phyloP scores from a whole-genome alignment of 2,888 invertebrate genomes.

The Agrochola macilenta region DNA sequence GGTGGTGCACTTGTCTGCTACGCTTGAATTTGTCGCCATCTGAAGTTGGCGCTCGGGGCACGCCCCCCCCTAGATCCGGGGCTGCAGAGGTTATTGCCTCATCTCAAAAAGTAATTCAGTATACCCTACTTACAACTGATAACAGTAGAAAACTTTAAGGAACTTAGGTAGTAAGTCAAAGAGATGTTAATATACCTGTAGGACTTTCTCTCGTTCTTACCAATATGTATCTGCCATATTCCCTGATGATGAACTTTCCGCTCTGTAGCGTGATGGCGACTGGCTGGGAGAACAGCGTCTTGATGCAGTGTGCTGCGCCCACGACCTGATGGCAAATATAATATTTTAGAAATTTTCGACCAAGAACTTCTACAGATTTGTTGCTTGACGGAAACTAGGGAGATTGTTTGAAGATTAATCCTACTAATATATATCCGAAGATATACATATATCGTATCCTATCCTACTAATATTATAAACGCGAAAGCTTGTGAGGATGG shows the following conservation, averaged over 20 bases:
- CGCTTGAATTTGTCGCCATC: no score
- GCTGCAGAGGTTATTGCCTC: not conserved
- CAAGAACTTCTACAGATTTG: not conserved
- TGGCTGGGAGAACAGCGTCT: conserved; percentile 94
- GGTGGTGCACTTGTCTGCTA: no score
- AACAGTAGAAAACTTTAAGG: not conserved
- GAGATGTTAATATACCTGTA: not conserved
- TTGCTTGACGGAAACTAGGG: not conserved
- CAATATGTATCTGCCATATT: conserved; percentile 95
- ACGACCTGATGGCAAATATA: conserved; percentile 91
- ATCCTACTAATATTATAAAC: no score
- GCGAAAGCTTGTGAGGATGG: no score
- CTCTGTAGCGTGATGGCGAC: conserved; percentile 95
- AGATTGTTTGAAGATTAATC: not conserved
- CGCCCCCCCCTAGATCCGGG: no score
- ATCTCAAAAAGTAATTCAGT: not conserved
- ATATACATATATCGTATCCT: no score
- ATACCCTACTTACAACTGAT: not conserved
- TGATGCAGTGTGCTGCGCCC: conserved; percentile 96
- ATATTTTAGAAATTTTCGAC: not conserved
- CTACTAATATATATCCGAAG: no score
- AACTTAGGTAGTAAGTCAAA: not conserved
- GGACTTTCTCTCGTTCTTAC: conserved; percentile 88
- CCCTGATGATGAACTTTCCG: conserved; percentile 96
- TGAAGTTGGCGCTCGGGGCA: no score